Evolutionary conservation across 92 coral and sea anemone species (phyloP).

Genomic region (Heteractis magnifica): DNA sequence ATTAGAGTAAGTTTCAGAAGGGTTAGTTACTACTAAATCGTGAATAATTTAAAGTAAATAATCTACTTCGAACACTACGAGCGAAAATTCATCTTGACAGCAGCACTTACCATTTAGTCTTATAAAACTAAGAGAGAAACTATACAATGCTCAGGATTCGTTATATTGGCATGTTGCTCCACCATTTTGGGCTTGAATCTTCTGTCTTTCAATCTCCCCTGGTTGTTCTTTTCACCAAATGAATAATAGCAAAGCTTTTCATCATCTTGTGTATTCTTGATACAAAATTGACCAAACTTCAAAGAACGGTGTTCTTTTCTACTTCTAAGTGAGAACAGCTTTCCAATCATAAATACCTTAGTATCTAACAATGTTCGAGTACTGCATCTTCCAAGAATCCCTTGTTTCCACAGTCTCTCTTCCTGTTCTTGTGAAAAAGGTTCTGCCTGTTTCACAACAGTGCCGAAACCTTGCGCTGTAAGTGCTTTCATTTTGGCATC

Average conservation of each 20-base stretch:
- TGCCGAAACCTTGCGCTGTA: background rate
- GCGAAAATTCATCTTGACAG: no score
- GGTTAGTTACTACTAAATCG: no score
- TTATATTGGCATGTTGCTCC: constrained; percentile 20
- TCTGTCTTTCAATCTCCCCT: constrained; percentile 20
- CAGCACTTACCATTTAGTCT: constrained; percentile 24
- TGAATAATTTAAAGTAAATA: no score
- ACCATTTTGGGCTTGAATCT: constrained; percentile 19
- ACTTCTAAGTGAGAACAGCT: constrained; percentile 23
- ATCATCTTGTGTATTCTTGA: background rate
- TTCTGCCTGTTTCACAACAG: background rate
- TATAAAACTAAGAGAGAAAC: constrained; percentile 12
- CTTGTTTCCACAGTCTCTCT: background rate
- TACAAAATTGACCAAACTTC: constrained; percentile 6
- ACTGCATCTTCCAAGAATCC: constrained; percentile 5
- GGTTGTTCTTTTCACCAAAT: constrained; percentile 19
- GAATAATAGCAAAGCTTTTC: constrained; percentile 21
- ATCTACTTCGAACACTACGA: no score
- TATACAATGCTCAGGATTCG: constrained; percentile 21
- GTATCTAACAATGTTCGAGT: constrained; percentile 20
- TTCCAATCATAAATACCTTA: constrained; percentile 21
- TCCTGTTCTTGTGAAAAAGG: constrained; percentile 1
- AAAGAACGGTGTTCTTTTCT: constrained; percentile 16
- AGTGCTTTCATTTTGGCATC: background rate
- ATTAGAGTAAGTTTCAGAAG: no score